A percentile compares a stretch with the other conserved stretches of the same genome.
phyloP scores from a whole-genome alignment of 2,113 vertebrate species.

The Asarcornis scutulata region DNA sequence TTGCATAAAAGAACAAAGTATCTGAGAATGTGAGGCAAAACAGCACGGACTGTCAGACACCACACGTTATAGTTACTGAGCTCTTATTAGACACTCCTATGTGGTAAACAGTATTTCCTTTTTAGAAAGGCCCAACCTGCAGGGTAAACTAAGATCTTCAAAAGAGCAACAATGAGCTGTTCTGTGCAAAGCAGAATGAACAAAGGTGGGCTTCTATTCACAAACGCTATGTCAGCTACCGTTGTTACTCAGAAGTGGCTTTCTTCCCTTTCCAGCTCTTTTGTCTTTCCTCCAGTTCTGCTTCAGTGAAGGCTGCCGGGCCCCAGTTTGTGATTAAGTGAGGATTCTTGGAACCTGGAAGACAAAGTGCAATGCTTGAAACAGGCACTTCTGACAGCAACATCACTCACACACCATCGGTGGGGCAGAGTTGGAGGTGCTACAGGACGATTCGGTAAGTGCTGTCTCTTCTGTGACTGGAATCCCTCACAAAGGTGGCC shows the following conservation, averaged over 20 bases:
- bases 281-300: slow-evolving; percentile 87
- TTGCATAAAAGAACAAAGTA: not conserved
- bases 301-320: slow-evolving; percentile 88
- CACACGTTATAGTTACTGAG: not conserved
- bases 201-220: not conserved
- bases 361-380: not conserved
- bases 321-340: slow-evolving; percentile 94
- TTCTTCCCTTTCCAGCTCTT: slow-evolving; percentile 92
- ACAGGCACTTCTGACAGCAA: not conserved
- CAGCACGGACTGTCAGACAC: not conserved
- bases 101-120: not conserved
- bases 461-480: not conserved
- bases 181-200: not conserved
- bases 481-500: not conserved
- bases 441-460: not conserved
- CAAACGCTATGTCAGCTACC: fast-evolving
- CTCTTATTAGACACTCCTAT: not conserved
- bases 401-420: fast-evolving
- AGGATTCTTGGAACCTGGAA: slow-evolving; percentile 87
- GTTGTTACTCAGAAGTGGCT: slow-evolving; percentile 60
- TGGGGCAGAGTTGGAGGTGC: fast-evolving
- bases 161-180: not conserved
- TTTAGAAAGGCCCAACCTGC: slow-evolving; percentile 9
- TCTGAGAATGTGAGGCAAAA: not conserved
- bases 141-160: slow-evolving; percentile 24